Evolutionary conservation across 2,888 invertebrate species (phyloP).

Genomic region (Pemphredon lugubris): DNA sequence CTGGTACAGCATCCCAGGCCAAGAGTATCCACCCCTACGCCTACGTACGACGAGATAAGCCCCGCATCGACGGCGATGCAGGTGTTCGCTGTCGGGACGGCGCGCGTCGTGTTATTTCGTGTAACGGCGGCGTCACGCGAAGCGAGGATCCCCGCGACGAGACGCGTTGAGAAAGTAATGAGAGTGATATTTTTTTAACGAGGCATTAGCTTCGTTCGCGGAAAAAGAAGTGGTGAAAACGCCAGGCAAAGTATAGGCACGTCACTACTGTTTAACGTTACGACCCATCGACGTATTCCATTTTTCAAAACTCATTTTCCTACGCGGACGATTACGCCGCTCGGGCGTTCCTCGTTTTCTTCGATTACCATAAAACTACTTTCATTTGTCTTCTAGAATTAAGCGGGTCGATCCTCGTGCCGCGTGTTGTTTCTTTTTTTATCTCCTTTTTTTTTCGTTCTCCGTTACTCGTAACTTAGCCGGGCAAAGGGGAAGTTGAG

Average conservation of each 20-base stretch:
- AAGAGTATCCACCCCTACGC: conserved; percentile 47
- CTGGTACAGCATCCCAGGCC: conserved; percentile 54
- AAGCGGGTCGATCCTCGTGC: too few species aligned
- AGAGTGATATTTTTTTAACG: neutral
- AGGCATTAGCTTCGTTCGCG: neutral
- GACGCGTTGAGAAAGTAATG: too few species aligned
- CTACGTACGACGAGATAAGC: conserved; percentile 29
- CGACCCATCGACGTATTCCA: too few species aligned
- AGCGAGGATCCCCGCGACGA: neutral
- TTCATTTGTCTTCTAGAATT: neutral
- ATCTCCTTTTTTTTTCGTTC: too few species aligned
- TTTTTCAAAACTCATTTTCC: too few species aligned
- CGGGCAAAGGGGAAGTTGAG: conserved; percentile 18
- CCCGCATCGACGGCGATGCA: conserved; percentile 23
- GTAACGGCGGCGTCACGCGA: neutral
- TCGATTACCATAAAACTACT: neutral
- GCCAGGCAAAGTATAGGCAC: neutral
- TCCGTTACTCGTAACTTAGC: neutral
- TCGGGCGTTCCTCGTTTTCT: neutral
- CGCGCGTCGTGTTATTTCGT: conserved; percentile 13
- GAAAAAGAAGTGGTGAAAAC: neutral
- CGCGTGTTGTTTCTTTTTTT: too few species aligned
- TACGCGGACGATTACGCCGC: neutral
- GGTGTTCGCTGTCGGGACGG: conserved; percentile 42
- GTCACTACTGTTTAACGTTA: too few species aligned